A percentile compares a stretch with the other conserved stretches of the same genome.
phyloP scores from a whole-genome alignment of 2,797 vertebrate genomes.

The Schizopygopsis pylzovi region DNA sequence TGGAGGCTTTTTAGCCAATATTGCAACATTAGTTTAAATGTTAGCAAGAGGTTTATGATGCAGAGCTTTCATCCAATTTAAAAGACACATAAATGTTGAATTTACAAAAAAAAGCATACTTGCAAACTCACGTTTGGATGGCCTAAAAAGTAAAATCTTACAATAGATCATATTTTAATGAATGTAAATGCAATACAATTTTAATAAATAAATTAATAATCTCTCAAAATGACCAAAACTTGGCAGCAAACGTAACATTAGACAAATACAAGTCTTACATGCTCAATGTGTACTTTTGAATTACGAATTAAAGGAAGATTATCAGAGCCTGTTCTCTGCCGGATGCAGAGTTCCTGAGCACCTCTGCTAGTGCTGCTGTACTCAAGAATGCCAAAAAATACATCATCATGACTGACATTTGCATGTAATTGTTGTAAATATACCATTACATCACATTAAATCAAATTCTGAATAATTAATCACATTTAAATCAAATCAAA shows the following conservation, averaged over 20 bases:
- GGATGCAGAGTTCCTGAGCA: neutral
- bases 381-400: neutral
- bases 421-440: neutral
- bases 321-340: neutral
- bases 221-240: neutral
- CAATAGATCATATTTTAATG: neutral
- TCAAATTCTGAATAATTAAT: constrained; percentile 6
- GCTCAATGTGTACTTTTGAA: neutral
- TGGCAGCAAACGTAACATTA: neutral
- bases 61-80: neutral
- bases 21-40: neutral
- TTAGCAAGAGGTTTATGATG: neutral
- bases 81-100: neutral
- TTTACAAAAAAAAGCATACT: neutral
- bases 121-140: neutral
- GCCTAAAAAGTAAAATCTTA: neutral
- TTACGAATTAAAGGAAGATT: neutral
- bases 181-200: neutral
- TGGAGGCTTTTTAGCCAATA: neutral
- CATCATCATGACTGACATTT: neutral
- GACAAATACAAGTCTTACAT: neutral
- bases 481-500: neutral
- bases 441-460: neutral
- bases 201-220: neutral
- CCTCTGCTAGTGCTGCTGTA: neutral